A percentile compares a stretch with the other conserved stretches of the same genome.
These are phyloP conservation scores for Recurvirostra avosetta DNA, from an alignment of 2,113 vertebrate species.

Conservation along the genomic window DNA sequence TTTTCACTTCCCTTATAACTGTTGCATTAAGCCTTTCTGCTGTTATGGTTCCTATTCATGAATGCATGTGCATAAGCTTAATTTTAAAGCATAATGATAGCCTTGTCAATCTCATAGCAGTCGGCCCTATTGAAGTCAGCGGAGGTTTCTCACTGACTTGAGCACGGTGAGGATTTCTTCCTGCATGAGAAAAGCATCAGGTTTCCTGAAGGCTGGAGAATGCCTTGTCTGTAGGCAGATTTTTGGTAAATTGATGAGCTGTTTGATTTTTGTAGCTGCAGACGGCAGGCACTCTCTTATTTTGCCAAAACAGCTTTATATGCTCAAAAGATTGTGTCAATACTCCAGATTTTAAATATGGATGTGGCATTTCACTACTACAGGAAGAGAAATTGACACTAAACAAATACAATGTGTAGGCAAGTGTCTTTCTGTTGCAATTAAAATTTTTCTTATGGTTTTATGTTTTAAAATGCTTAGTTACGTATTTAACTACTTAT, in stretches of 20 bases:
- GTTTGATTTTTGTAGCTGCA: not conserved
- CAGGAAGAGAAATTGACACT: not conserved
- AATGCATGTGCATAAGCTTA: not conserved
- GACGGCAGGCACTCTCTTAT: not conserved
- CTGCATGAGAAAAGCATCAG: not conserved
- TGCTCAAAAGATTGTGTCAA: constrained; percentile 6
- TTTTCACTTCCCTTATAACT: not conserved
- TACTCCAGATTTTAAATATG: constrained; percentile 26
- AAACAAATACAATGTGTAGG: constrained; percentile 11
- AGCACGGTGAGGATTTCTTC: not conserved
- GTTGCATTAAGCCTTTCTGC: not conserved
- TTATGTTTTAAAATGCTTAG: not conserved
- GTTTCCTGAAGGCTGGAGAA: not conserved
- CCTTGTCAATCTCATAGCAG: not conserved
- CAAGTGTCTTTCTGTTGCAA: not conserved
- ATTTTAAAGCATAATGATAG: not conserved
- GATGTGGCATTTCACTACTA: not conserved
- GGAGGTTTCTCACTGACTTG: not conserved
- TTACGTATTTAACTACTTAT: not conserved
- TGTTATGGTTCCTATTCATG: not conserved
- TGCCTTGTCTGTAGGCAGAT: not conserved
- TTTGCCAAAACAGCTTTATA: constrained; percentile 17
- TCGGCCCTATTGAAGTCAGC: not conserved
- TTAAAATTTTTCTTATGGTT: not conserved
- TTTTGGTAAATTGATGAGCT: not conserved